Evolutionary conservation across 2,797 vertebrate species (phyloP), one percentile per base, ranked within the genome.

Genomic region (Spheniscus humboldti): DNA sequence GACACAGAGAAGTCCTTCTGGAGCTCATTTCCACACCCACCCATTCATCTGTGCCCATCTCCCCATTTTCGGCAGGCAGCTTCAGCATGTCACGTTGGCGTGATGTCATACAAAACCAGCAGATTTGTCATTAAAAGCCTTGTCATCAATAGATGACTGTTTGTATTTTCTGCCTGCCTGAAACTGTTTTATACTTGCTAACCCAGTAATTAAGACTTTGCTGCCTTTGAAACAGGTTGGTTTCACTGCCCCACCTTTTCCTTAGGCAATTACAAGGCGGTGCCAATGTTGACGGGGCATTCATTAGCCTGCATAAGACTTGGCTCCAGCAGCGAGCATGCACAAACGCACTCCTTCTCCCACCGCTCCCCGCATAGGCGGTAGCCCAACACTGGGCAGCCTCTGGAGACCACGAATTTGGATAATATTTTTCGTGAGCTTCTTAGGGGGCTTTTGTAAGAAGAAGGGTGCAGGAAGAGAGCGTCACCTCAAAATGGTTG

Each of bases 161-260:
- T 95, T 95, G 78, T 93, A 79, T 95, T 96, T 96, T 91, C 83
- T 94, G 95, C 93, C 93, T 93, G 94, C 67, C 94, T 96, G 95
- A 64, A 94, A 89, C 95, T 87, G 91, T 93, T 92, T 90, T 78
- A 57, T 72, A 88, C 95, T 93, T 78, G 39, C 93, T 91, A 95
- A 88, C 84, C 86, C 83, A n/a, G 28, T 89, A 90, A 92, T 96
- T 97, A 87, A 90, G 89, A 69, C 59, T 71, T 85, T 31, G 47
- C 77, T 91, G 90, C 91, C 87, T 97, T 96, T 95, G 91, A 93
- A 94, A 87, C 63, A 72, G 84, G 75, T 92, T 88, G 41, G 86
- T 96, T 97, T 97, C 94, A n/a, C 67, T 87, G 90, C 95, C 86
- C 92, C 90, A 86, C 96, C 97, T 94, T 94, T 87, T 93, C 91